Conservation (phyloP, 2,888 invertebrate species). For the Epiblema foenella region DNA sequence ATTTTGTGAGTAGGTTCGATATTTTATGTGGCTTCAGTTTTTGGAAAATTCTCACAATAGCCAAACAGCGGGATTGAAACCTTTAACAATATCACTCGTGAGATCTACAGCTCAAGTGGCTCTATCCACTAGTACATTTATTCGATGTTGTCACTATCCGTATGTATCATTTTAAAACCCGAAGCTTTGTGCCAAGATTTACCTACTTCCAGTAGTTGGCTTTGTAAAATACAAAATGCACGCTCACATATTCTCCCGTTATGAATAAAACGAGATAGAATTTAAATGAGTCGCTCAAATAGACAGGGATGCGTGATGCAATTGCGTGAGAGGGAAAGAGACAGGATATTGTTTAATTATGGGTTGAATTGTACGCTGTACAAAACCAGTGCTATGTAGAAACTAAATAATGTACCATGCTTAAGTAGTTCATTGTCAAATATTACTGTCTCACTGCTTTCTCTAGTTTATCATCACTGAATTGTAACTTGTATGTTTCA, state of each 20-base stretch:
- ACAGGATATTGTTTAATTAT: slow-evolving; percentile 16
- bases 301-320: slow-evolving; percentile 11
- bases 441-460: background rate
- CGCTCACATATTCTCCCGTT: slow-evolving; percentile 28
- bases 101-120: too few species aligned
- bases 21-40: too few species aligned
- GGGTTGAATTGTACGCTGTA: slow-evolving; percentile 1
- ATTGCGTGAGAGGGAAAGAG: background rate
- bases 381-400: slow-evolving; percentile 6
- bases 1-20: too few species aligned
- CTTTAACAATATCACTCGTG: too few species aligned
- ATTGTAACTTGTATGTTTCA: background rate
- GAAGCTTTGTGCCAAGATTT: slow-evolving; percentile 21
- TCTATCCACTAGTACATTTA: background rate
- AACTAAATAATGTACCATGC: background rate
- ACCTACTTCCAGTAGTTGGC: slow-evolving; percentile 26
- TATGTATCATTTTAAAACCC: slow-evolving; percentile 9
- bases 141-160: background rate
- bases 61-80: too few species aligned
- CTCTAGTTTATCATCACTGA: background rate
- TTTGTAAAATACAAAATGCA: slow-evolving; percentile 40
- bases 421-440: background rate
- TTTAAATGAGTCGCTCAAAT: slow-evolving; percentile 31
- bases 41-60: too few species aligned
- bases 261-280: slow-evolving; percentile 34